Percentiles rank a stretch among this genome's conserved stretches.
Conservation (phyloP, 1,140 invertebrate genomes). For the Cydia fagiglandana region DNA sequence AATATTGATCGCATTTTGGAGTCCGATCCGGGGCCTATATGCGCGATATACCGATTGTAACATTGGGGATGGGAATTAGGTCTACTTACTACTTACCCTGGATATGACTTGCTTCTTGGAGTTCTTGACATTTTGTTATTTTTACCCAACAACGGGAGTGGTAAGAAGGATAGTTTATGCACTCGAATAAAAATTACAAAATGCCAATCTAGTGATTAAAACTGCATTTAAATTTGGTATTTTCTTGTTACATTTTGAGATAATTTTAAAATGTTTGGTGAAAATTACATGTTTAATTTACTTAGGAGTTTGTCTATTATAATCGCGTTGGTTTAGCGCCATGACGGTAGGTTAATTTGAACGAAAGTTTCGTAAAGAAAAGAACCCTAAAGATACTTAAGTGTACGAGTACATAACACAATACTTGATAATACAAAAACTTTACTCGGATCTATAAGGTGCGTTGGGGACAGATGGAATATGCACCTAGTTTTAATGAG, state of each 20-base stretch:
- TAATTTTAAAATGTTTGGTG: neutral
- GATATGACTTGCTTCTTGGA: neutral
- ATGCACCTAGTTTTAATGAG: no score
- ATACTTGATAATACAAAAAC: no score
- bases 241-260: neutral
- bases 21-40: no score
- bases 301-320: neutral
- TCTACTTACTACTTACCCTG: neutral
- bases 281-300: conserved; percentile 8
- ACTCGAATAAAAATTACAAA: conserved; percentile 1
- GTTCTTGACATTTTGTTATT: conserved; percentile 13
- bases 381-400: neutral
- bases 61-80: no score
- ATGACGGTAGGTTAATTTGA: neutral
- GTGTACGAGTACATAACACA: no score
- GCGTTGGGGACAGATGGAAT: no score
- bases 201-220: neutral
- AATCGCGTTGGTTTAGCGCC: conserved; percentile 6
- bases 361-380: neutral
- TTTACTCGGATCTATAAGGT: no score
- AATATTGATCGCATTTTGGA: no score
- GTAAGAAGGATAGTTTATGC: neutral
- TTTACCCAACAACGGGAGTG: neutral
- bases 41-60: no score
- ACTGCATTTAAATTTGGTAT: neutral